phyloP scores from a whole-genome alignment of 2,888 invertebrate species.

The Apantesis nais region DNA sequence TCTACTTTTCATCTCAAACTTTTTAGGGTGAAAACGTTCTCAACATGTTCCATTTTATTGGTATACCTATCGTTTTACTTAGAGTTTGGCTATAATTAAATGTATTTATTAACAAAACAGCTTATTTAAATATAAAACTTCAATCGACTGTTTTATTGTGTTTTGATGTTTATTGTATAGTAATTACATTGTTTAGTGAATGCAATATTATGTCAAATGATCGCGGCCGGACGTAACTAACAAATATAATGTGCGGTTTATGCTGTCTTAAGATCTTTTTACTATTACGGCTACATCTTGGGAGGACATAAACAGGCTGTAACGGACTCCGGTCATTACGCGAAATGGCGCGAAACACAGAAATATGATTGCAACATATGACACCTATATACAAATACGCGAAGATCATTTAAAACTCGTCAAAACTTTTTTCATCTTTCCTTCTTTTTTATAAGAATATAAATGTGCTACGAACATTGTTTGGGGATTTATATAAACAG shows the following conservation, averaged over 20 bases:
- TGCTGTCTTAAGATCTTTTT: conserved; percentile 78
- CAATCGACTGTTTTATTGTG: conserved; percentile 1
- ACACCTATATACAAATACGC: conserved; percentile 5
- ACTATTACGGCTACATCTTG: conserved; percentile 78
- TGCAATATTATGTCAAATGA: conserved; percentile 62
- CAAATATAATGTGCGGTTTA: conserved; percentile 61
- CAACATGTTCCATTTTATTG: too few relatives aligned
- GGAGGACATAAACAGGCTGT: conserved; percentile 70
- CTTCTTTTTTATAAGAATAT: background rate
- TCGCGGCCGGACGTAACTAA: conserved; percentile 57
- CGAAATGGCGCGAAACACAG: conserved; percentile 41
- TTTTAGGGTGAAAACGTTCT: too few relatives aligned
- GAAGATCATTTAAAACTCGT: conserved; percentile 14
- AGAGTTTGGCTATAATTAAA: background rate
- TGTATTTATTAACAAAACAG: background rate
- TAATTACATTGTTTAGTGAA: conserved; percentile 44
- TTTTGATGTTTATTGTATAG: conserved; percentile 7
- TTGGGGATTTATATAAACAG: background rate
- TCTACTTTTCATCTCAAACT: too few relatives aligned
- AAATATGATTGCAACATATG: conserved; percentile 24
- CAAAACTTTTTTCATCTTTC: conserved; percentile 5
- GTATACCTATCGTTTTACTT: too few relatives aligned
- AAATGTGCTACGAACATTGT: background rate
- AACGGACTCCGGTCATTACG: conserved; percentile 55
- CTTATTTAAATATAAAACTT: background rate